Percentiles rank a stretch among this genome's conserved stretches.
These are phyloP conservation scores for Hypomecis atomaria DNA, from an alignment of 2,888 invertebrate species.

Conservation along the genomic window DNA sequence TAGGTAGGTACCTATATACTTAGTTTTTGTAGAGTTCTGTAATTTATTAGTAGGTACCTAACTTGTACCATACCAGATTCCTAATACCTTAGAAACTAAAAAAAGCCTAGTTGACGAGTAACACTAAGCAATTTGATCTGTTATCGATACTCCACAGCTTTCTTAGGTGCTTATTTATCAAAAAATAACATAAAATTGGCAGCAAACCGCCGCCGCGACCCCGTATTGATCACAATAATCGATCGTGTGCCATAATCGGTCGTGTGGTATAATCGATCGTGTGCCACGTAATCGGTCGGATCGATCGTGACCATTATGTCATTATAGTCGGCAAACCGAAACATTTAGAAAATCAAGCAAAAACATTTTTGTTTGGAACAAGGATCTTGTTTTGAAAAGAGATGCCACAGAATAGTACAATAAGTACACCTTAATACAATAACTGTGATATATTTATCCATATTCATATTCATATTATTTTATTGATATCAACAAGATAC, in stretches of 20 bases:
- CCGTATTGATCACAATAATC: constrained; percentile 84
- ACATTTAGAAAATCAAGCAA: constrained; percentile 60
- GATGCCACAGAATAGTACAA: neutral
- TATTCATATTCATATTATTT: too few species aligned
- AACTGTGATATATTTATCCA: too few species aligned
- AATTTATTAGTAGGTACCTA: too few species aligned
- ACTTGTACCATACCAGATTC: too few species aligned
- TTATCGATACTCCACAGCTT: neutral
- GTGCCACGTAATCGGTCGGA: constrained; percentile 81
- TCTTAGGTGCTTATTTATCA: constrained; percentile 56
- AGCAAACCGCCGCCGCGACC: constrained; percentile 76
- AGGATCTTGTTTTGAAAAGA: neutral
- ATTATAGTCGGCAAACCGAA: constrained; percentile 81
- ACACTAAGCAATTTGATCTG: too few species aligned
- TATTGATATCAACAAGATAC: too few species aligned
- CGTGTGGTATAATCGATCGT: constrained; percentile 76
- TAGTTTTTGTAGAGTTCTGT: too few species aligned
- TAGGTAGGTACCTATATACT: too few species aligned
- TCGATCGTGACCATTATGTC: constrained; percentile 82
- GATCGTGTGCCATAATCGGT: constrained; percentile 84
- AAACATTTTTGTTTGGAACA: neutral
- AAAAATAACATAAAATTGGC: constrained; percentile 81
- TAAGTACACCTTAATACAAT: too few species aligned
- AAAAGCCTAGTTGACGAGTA: too few species aligned
- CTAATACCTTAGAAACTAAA: too few species aligned